Evolutionary conservation across 2,113 vertebrate species (phyloP).

Genomic region (Gnathonemus echidnorhynchus): DNA sequence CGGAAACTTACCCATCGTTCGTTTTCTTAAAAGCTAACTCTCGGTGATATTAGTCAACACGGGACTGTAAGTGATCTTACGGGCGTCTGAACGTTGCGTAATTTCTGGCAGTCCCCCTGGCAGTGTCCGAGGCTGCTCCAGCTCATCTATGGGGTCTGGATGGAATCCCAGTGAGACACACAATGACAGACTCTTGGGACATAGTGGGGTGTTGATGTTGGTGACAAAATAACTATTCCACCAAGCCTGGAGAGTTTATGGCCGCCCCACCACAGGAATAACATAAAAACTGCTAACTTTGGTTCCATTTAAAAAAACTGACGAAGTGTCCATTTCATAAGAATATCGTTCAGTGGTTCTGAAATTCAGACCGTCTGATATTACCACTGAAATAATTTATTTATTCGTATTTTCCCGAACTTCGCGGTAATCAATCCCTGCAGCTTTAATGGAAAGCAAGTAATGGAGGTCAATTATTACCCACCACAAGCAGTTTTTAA

Average conservation of each 20-base stretch:
- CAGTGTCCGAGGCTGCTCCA: neutral
- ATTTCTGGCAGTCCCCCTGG: neutral
- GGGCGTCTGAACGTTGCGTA: neutral
- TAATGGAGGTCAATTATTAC: constrained; percentile 48
- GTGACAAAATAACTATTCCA: neutral
- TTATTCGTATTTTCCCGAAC: neutral
- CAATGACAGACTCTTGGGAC: neutral
- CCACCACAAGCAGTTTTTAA: constrained; percentile 64
- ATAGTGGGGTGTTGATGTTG: neutral
- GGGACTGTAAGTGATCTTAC: neutral
- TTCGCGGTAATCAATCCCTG: constrained; percentile 4
- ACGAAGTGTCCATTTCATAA: neutral
- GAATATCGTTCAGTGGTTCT: neutral
- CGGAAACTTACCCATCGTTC: neutral
- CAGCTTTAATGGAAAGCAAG: constrained; percentile 47
- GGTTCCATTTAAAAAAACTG: neutral
- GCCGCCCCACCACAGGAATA: neutral
- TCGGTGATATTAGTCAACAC: neutral
- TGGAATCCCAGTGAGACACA: neutral
- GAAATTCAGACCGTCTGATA: neutral
- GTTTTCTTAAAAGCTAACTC: neutral
- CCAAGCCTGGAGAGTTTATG: neutral
- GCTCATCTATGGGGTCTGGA: neutral
- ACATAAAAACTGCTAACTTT: neutral
- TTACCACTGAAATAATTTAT: neutral